These are phyloP conservation scores for Colius striatus DNA, from an alignment of 2,113 vertebrate species.

Conservation along the genomic window DNA sequence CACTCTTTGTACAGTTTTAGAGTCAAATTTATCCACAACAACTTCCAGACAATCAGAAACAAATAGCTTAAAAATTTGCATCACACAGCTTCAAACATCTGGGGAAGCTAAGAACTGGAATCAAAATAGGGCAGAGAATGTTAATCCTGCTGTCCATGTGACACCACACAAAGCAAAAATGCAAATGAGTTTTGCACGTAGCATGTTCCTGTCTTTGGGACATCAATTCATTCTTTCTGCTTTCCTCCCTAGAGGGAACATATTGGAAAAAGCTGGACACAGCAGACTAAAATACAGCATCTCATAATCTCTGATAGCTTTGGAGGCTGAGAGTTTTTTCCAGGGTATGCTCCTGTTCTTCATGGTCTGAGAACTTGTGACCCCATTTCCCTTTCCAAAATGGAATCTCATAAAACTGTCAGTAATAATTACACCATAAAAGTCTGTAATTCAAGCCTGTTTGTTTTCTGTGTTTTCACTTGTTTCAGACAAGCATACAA, in stretches of 20 bases:
- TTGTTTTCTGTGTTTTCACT: not conserved
- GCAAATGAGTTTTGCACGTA: not conserved
- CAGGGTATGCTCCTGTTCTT: not conserved
- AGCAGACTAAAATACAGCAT: not conserved
- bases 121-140: not conserved
- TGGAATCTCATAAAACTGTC: not conserved
- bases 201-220: not conserved
- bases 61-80: conserved; percentile 57
- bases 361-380: not conserved
- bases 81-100: conserved; percentile 43
- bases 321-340: not conserved
- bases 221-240: not conserved
- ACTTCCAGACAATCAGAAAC: not conserved
- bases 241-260: not conserved
- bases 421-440: not conserved
- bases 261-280: not conserved
- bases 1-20: not conserved
- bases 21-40: not conserved
- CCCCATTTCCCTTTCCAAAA: not conserved
- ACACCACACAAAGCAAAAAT: conserved; percentile 13
- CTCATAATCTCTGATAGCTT: not conserved
- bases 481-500: conserved; percentile 29
- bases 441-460: not conserved
- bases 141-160: conserved; percentile 41
- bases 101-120: conserved; percentile 16